phyloP scores from a whole-genome alignment of 2,888 invertebrate species.

The Acleris holmiana region DNA sequence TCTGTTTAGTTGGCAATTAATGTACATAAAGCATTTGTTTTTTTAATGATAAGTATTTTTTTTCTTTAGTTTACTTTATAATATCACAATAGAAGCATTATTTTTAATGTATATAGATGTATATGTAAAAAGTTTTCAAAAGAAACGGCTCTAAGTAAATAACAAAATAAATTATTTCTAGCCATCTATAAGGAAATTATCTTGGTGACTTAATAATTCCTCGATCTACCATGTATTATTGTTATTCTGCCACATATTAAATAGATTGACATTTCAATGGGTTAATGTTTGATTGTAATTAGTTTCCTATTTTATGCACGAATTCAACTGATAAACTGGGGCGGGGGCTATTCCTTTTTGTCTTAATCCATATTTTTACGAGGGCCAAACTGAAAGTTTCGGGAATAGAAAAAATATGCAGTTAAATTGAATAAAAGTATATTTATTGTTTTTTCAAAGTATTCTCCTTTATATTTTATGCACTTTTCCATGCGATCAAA shows the following conservation, averaged over 20 bases:
- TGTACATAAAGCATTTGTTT: slow-evolving; percentile 27
- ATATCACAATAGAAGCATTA: background rate
- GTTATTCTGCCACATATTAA: no score
- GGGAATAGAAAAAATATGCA: no score
- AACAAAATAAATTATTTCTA: no score
- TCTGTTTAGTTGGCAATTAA: slow-evolving; percentile 22
- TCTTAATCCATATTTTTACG: background rate
- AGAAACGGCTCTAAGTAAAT: slow-evolving; percentile 17
- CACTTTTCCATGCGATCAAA: no score
- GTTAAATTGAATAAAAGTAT: no score
- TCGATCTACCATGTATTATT: no score
- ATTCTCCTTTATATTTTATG: no score
- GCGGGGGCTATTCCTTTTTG: background rate
- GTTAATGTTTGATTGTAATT: slow-evolving; percentile 5
- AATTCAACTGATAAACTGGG: slow-evolving; percentile 29
- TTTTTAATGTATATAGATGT: slow-evolving; percentile 27
- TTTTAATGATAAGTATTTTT: slow-evolving; percentile 15
- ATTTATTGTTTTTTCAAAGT: no score
- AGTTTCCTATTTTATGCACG: slow-evolving; percentile 15
- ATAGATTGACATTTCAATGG: no score
- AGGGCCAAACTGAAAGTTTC: no score
- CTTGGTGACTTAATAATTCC: no score
- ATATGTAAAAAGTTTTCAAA: slow-evolving; percentile 28
- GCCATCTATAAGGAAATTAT: no score
- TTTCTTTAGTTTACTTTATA: background rate